These are phyloP conservation scores for Noctua comes DNA, from an alignment of 2,888 invertebrate species.

Conservation along the genomic window DNA sequence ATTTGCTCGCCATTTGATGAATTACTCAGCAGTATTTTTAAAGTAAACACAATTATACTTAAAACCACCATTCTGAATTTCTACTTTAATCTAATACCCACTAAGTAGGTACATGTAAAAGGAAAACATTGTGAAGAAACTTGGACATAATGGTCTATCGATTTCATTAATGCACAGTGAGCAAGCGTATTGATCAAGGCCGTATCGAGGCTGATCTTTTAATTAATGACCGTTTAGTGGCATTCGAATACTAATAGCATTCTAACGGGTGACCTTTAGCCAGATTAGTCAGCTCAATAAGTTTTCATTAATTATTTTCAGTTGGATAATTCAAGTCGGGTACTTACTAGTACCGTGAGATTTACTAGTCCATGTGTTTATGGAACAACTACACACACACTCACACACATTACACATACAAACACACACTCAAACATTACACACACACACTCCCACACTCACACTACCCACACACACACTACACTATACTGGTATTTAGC, in stretches of 20 bases:
- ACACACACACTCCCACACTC: too few relatives aligned
- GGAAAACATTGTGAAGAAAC: conserved; percentile 2
- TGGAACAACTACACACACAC: not conserved
- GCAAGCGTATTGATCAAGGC: not conserved
- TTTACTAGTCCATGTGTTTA: not conserved
- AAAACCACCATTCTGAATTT: not conserved
- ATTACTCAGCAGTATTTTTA: not conserved
- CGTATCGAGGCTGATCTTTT: not conserved
- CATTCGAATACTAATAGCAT: not conserved
- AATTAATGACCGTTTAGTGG: not conserved
- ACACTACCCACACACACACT: too few relatives aligned
- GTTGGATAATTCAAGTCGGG: not conserved
- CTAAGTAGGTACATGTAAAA: not conserved
- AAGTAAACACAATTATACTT: not conserved
- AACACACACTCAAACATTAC: too few relatives aligned
- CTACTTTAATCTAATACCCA: not conserved
- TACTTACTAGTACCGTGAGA: not conserved
- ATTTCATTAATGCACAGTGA: conserved; percentile 17
- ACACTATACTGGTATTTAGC: too few relatives aligned
- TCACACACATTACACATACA: too few relatives aligned
- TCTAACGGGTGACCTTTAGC: not conserved
- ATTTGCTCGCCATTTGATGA: not conserved
- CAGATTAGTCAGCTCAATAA: not conserved
- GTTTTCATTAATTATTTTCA: not conserved
- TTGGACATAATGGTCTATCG: not conserved